Conservation (phyloP, 2,888 invertebrate species). For the Balanococcus diminutus region DNA sequence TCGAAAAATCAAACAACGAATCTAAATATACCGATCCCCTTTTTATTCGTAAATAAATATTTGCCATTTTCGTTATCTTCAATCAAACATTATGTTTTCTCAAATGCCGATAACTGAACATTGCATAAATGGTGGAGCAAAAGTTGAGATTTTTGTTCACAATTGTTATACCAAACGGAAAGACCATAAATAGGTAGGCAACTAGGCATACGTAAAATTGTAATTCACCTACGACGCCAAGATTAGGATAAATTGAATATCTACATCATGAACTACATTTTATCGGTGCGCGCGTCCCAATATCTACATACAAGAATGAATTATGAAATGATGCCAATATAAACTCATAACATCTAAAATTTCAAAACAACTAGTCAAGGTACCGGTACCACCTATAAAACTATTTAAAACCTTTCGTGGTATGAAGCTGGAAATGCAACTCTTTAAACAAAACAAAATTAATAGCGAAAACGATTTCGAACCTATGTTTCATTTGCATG, state of each 20-base stretch:
- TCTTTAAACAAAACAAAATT: not conserved
- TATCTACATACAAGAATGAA: not conserved
- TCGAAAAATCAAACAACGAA: not conserved
- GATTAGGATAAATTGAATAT: no score
- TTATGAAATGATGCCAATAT: not conserved
- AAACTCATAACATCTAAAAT: not conserved
- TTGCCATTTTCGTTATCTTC: not conserved
- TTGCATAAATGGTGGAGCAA: not conserved
- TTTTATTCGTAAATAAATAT: not conserved
- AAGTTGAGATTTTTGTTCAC: not conserved
- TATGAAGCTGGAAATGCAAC: not conserved
- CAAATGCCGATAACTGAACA: not conserved
- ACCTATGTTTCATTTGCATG: not conserved
- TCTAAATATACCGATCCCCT: not conserved
- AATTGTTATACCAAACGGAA: not conserved
- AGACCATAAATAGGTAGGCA: not conserved
- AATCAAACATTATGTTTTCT: not conserved
- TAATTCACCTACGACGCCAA: no score
- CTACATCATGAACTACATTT: not conserved
- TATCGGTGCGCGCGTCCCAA: not conserved
- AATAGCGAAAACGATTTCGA: not conserved
- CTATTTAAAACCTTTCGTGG: not conserved
- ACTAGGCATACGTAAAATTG: not conserved
- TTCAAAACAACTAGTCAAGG: not conserved
- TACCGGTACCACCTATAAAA: no score